These are phyloP conservation scores for Tragelaphus oryx DNA, from an alignment of 2,797 vertebrate species.

Conservation along the genomic window DNA sequence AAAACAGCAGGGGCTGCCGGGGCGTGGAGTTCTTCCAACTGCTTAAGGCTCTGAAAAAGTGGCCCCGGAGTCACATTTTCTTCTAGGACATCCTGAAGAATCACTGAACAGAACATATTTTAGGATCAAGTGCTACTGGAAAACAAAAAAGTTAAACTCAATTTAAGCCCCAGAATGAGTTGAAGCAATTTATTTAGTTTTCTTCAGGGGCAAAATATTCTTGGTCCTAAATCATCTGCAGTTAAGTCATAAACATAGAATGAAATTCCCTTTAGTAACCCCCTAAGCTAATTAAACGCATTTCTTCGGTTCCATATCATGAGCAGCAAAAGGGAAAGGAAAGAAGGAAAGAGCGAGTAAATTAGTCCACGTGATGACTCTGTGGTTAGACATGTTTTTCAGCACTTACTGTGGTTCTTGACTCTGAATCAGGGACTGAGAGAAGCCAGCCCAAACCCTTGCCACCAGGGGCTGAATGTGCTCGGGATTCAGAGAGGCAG, in stretches of 20 bases:
- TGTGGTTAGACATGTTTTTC: background rate
- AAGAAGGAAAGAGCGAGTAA: background rate
- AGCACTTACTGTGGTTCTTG: background rate
- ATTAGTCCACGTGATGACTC: background rate
- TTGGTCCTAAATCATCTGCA: background rate
- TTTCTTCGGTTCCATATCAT: background rate
- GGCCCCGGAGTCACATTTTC: background rate
- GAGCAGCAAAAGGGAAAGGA: background rate
- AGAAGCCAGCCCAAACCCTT: background rate
- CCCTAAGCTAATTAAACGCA: background rate
- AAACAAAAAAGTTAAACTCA: background rate
- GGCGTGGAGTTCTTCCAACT: background rate
- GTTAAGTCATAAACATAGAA: background rate
- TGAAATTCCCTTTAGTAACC: background rate
- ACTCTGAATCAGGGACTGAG: background rate
- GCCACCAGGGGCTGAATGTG: background rate
- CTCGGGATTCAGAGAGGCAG: background rate
- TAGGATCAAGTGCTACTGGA: background rate
- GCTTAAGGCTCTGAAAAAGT: background rate
- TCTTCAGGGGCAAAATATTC: background rate
- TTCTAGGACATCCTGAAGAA: background rate
- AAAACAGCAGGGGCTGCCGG: accelerated
- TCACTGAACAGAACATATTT: background rate
- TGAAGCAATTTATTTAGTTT: background rate
- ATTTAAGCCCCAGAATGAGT: background rate